phyloP scores from a whole-genome alignment of 1,140 invertebrate genomes.

The Tetramorium alpestre region DNA sequence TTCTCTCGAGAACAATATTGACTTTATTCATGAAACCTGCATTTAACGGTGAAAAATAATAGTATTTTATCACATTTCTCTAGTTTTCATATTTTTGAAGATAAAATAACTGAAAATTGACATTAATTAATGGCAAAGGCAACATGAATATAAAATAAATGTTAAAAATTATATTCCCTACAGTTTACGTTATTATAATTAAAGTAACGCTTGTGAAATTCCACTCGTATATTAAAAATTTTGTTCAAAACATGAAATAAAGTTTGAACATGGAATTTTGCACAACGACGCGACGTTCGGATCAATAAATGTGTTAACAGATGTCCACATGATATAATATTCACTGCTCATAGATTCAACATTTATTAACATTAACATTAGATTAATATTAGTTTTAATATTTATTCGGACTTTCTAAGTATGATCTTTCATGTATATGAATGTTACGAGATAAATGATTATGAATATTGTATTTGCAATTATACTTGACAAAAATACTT shows the following conservation, averaged over 20 bases:
- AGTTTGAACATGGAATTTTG: no score
- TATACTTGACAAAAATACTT: not conserved
- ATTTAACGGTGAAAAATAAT: slow-evolving; percentile 24
- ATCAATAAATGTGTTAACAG: not conserved
- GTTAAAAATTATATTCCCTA: not conserved
- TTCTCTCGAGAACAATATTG: slow-evolving; percentile 24
- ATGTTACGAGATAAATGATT: not conserved
- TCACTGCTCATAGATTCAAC: not conserved
- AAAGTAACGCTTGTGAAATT: not conserved
- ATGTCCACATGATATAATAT: not conserved
- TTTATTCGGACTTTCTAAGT: not conserved
- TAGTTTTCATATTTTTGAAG: not conserved
- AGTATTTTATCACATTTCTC: not conserved
- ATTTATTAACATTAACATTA: not conserved
- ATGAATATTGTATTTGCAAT: not conserved
- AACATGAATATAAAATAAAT: not conserved
- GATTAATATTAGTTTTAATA: not conserved
- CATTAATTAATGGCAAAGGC: not conserved
- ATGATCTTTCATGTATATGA: not conserved
- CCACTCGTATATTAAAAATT: not conserved
- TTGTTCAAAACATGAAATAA: not conserved
- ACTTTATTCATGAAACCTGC: slow-evolving; percentile 26
- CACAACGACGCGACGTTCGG: no score
- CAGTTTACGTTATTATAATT: not conserved
- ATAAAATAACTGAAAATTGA: slow-evolving; percentile 1